Evolutionary conservation across 2,888 invertebrate genomes (phyloP), one percentile per base, ranked within the genome.

Genomic region (Dyspetes luteomarginatus): DNA sequence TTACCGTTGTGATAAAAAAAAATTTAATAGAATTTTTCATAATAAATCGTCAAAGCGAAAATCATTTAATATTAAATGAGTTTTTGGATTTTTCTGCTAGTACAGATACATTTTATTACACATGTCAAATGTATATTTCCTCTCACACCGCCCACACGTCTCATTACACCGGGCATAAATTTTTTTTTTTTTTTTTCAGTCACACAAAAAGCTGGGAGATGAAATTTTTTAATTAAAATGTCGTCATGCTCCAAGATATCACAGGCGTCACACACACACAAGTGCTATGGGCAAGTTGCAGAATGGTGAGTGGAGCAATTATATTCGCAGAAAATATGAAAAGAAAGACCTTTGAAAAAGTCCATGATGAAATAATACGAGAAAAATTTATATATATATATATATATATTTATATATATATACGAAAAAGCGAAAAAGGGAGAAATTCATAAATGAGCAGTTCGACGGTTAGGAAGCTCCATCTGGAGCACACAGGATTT

Each of bases 221-320:
- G 45, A 65, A 74, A 45, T 74, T 74, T 74, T 74, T 65, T 65
- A 74, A 74, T 74, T 74, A 74, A 74, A 73, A 73, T 45, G 55
- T 52, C 45, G 26, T 65, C 50, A 17, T 26, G 26, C 60, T 52
- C 30, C 41, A 41, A 72, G 41, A 56, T 15, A n/a, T 60, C 41
- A 15, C 3, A 15, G 41, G 24, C 9, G 68, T 62, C 62, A n/a
- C 15, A 71, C 22, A 62, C 72, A 72, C 72, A 62, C 48, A 17
- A 15, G 48, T 48, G 72, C 41, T 30, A 62, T 62, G 43, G 41
- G 22, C 62, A 62, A 62, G 30, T 52, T 62, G 24, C 72, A 62
- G 72, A 62, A 41, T 41, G 62, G 30, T 62, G 62, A 52, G 62
- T 62, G n/a, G n/a, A 72, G 62, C 62, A 72, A 62, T 72, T 72